Evolutionary conservation across 2,113 vertebrate genomes (phyloP).

Genomic region (Larimichthys polyactis): DNA sequence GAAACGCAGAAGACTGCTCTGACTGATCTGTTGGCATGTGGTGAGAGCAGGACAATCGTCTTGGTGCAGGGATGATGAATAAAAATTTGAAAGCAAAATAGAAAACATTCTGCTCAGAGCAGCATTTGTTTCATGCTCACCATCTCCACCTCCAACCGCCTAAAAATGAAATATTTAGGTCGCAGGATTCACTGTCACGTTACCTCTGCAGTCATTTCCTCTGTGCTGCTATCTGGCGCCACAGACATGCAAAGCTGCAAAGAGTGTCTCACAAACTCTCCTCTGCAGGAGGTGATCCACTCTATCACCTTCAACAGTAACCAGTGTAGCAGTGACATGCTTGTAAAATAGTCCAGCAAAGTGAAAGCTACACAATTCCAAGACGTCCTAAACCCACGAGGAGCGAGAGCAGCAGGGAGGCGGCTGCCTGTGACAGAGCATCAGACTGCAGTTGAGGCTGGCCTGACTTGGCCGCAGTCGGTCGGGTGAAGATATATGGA

Average conservation of each 20-base stretch:
- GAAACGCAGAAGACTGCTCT: not conserved
- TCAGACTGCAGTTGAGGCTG: not conserved
- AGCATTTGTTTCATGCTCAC: constrained; percentile 4
- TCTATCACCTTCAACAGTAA: not conserved
- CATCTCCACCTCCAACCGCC: not conserved
- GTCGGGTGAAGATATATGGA: constrained; percentile 84
- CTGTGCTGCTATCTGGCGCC: not conserved
- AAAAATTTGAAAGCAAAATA: not conserved
- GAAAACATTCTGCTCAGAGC: not conserved
- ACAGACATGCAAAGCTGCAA: not conserved
- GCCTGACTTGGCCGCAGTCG: constrained; percentile 49
- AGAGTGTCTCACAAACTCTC: constrained; percentile 3
- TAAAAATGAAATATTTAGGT: not conserved
- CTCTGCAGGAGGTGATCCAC: not conserved
- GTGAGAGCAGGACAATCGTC: not conserved
- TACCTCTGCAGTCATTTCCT: not conserved
- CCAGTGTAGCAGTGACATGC: not conserved
- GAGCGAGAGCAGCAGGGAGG: constrained; percentile 43
- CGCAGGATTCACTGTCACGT: not conserved
- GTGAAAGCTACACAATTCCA: constrained; percentile 36
- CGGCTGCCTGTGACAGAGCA: not conserved
- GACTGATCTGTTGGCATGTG: not conserved
- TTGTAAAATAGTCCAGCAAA: not conserved
- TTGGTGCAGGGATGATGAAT: not conserved
- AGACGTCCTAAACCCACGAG: constrained; percentile 17